phyloP scores from a whole-genome alignment of 2,888 invertebrate species.

The Lasioglossum marginatum region DNA sequence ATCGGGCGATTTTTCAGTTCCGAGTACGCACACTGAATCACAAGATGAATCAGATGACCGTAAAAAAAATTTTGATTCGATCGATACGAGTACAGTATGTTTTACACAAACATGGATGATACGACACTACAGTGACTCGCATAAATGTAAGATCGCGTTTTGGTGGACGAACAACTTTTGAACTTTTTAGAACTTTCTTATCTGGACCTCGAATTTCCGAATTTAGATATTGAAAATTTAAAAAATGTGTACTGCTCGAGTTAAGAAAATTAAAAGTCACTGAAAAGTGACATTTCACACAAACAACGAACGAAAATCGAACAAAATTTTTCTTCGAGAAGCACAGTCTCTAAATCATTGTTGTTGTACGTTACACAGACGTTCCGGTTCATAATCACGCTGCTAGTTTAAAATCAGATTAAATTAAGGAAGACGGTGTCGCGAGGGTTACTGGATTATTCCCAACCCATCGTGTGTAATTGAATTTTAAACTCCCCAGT shows the following conservation, averaged over 20 bases:
- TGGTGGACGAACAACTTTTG: too few species aligned
- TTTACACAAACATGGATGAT: background rate
- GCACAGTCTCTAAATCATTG: background rate
- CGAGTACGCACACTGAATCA: background rate
- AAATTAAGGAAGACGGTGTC: conserved; percentile 60
- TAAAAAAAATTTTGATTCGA: background rate
- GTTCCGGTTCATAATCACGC: conserved; percentile 40
- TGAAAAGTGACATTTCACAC: background rate
- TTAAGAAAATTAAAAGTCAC: background rate
- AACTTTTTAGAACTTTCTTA: background rate
- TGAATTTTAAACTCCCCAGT: conserved; percentile 77
- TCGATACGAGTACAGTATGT: background rate
- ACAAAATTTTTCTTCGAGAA: background rate
- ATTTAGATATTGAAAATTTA: background rate
- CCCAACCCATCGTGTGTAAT: conserved; percentile 72
- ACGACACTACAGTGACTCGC: background rate
- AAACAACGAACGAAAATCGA: background rate
- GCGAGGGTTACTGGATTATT: conserved; percentile 73
- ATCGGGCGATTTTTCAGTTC: background rate
- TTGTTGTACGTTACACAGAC: conserved; percentile 24
- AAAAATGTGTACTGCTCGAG: background rate
- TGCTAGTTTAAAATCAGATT: conserved; percentile 64
- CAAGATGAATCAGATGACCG: background rate
- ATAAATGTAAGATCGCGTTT: too few species aligned
- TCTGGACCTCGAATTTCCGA: background rate